Conservation (phyloP, 2,888 invertebrate species). For the Rhagonycha lutea region DNA sequence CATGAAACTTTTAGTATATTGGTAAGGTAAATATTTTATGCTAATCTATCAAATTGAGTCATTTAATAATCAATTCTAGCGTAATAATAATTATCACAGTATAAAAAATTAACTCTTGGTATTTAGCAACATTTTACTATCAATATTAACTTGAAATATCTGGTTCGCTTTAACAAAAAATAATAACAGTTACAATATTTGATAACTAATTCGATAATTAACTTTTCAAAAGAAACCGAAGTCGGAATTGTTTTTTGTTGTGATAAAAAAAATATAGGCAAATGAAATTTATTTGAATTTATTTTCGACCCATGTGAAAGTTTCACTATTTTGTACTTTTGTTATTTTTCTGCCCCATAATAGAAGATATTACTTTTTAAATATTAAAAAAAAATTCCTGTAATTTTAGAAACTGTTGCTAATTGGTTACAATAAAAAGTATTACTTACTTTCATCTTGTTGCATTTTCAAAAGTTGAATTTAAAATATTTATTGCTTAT, state of each 20-base stretch:
- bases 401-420: no score
- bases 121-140: not conserved
- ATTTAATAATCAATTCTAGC: not conserved
- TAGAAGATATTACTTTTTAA: not conserved
- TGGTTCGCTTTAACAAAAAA: not conserved
- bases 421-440: not conserved
- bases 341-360: not conserved
- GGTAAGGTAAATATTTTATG: not conserved
- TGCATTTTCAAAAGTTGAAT: not conserved
- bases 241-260: not conserved
- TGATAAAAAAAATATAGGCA: not conserved
- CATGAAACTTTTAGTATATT: not conserved
- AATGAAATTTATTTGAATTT: no score
- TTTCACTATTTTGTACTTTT: not conserved
- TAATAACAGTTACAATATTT: not conserved
- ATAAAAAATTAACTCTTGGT: not conserved
- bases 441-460: not conserved
- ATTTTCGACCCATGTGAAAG: not conserved
- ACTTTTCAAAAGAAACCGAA: not conserved
- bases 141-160: not conserved
- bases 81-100: not conserved
- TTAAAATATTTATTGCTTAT: not conserved
- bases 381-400: no score
- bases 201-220: not conserved
- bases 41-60: not conserved